A percentile compares a stretch with the other conserved stretches of the same genome.
phyloP scores from a whole-genome alignment of 2,113 vertebrate species.

The Hystrix cristata region DNA sequence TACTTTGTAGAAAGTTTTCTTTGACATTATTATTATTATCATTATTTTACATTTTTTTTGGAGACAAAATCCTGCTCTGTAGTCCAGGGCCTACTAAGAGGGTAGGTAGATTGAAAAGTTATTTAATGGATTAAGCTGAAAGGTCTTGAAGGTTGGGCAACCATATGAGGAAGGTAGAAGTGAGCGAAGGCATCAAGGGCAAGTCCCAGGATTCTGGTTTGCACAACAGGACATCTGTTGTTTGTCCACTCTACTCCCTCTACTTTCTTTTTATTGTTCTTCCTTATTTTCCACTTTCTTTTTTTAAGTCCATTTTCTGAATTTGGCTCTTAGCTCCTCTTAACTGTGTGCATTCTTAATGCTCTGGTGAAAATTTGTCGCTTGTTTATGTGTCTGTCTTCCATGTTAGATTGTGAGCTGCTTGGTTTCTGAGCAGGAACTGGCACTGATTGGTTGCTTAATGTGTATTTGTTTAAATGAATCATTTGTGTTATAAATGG shows the following conservation, averaged over 20 bases:
- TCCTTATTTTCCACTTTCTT: not conserved
- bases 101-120: not conserved
- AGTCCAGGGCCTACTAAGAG: not conserved
- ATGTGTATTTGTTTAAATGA: not conserved
- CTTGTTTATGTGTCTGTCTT: not conserved
- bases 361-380: not conserved
- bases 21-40: not conserved
- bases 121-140: not conserved
- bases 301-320: not conserved
- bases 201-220: not conserved
- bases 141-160: not conserved
- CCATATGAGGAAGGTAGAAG: not conserved
- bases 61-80: not conserved
- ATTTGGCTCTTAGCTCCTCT: not conserved
- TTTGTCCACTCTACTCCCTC: not conserved
- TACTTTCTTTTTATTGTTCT: not conserved
- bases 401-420: not conserved
- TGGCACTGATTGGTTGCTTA: not conserved
- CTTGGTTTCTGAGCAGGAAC: not conserved
- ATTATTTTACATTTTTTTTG: not conserved
- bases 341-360: not conserved
- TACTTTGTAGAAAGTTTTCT: not conserved
- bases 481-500: constrained; percentile 21
- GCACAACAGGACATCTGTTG: not conserved
- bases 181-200: not conserved